phyloP scores from a whole-genome alignment of 2,888 invertebrate species.

The Sphaeridia pumilis region DNA sequence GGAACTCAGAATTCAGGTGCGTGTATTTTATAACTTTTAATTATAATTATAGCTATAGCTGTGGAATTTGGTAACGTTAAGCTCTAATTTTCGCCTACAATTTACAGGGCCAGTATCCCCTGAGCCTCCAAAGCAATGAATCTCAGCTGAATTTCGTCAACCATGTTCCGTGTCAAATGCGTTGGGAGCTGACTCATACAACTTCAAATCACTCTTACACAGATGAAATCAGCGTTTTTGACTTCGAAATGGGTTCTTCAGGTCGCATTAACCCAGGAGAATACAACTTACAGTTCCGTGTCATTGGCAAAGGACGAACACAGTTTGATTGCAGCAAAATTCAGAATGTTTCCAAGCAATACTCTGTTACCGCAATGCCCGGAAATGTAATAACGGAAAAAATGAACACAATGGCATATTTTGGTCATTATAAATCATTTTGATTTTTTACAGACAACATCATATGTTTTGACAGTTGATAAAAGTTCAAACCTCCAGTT shows the following conservation, averaged over 20 bases:
- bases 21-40: no score
- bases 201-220: background rate
- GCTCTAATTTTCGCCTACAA: conserved; percentile 37
- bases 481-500: conserved; percentile 1
- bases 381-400: no score
- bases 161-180: conserved; percentile 49
- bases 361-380: no score
- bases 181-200: background rate
- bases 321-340: no score
- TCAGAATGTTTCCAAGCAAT: no score
- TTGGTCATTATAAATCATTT: no score
- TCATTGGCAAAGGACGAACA: no score
- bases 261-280: background rate
- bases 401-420: no score
- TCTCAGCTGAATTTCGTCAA: conserved; percentile 52
- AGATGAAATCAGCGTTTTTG: background rate
- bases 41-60: no score
- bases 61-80: conserved; percentile 42
- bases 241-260: background rate
- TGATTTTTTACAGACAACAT: background rate
- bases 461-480: background rate
- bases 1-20: conserved; percentile 41
- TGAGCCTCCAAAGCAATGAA: conserved; percentile 19
- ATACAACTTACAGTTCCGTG: no score
- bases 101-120: conserved; percentile 34